These are phyloP conservation scores for Podarcis raffonei DNA, from an alignment of 2,113 vertebrate species.

Conservation along the genomic window DNA sequence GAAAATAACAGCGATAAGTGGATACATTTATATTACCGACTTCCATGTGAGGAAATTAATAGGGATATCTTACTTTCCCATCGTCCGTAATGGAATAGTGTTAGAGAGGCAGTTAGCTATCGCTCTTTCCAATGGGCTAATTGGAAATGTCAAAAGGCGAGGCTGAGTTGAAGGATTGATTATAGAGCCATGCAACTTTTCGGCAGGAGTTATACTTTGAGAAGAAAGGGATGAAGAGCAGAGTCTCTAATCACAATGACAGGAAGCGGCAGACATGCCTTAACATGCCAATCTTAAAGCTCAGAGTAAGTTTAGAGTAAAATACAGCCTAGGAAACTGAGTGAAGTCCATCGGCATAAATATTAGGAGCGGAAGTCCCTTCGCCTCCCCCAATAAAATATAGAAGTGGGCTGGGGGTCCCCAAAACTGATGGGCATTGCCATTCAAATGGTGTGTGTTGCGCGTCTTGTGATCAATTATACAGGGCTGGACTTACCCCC, in stretches of 20 bases:
- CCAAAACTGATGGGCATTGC: too few species aligned
- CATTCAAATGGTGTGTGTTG: too few species aligned
- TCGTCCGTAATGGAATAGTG: not conserved
- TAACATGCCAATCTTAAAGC: not conserved
- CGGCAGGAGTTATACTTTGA: slow-evolving; percentile 10
- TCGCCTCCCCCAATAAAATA: not conserved
- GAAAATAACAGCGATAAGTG: slow-evolving; percentile 33
- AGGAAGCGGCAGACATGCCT: not conserved
- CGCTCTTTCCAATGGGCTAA: slow-evolving; percentile 36
- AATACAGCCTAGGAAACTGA: not conserved
- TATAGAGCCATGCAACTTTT: slow-evolving; percentile 34
- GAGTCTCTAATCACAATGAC: not conserved
- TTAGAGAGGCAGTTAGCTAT: slow-evolving; percentile 16
- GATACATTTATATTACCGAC: slow-evolving; percentile 22
- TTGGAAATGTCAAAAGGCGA: slow-evolving; percentile 51
- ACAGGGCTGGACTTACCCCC: too few species aligned
- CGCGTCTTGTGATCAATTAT: too few species aligned
- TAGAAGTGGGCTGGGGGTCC: too few species aligned
- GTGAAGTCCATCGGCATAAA: not conserved
- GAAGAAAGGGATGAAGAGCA: not conserved
- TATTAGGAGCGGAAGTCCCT: too few species aligned
- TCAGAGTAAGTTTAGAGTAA: not conserved
- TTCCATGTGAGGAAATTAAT: slow-evolving; percentile 48
- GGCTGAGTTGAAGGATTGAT: slow-evolving; percentile 23
- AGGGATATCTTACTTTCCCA: slow-evolving; percentile 22